phyloP scores from a whole-genome alignment of 1,140 invertebrate species.

The Ylistrum balloti region DNA sequence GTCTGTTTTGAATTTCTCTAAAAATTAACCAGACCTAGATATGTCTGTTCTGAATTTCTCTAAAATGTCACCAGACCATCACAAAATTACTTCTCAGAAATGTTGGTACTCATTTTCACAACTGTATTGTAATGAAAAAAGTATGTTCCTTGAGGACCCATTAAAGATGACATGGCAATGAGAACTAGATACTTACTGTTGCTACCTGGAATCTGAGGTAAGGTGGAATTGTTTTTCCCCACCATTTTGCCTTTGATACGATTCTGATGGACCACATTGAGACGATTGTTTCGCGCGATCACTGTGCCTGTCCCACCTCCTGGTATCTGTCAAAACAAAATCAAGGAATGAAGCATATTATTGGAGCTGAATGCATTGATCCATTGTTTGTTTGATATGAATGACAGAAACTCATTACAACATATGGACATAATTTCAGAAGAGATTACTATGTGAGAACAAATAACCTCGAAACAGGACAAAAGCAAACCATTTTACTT shows the following conservation, averaged over 20 bases:
- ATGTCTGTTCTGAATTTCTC: too few relatives aligned
- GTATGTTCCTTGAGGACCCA: not conserved
- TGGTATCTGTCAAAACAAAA: not conserved
- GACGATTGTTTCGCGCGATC: conserved; percentile 63
- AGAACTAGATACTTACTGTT: not conserved
- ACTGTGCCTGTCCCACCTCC: conserved; percentile 54
- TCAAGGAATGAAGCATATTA: too few relatives aligned
- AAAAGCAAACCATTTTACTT: too few relatives aligned
- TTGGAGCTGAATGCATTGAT: too few relatives aligned
- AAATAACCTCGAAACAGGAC: too few relatives aligned
- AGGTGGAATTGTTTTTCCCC: conserved; percentile 53
- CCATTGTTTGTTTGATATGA: too few relatives aligned
- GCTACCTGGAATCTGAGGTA: conserved; percentile 62
- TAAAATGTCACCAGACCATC: not conserved
- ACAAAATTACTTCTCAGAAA: not conserved
- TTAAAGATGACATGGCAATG: not conserved
- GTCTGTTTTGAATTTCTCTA: too few relatives aligned
- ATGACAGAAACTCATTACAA: too few relatives aligned
- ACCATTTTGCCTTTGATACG: conserved; percentile 67
- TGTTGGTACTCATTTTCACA: not conserved
- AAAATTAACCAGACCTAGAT: too few relatives aligned
- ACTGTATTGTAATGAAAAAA: not conserved
- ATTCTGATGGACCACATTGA: conserved; percentile 66
- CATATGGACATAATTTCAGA: not conserved
- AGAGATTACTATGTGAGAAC: not conserved